Evolutionary conservation across 2,888 invertebrate species (phyloP), one percentile per base, ranked within the genome.

Genomic region (Scaptomyza flava): DNA sequence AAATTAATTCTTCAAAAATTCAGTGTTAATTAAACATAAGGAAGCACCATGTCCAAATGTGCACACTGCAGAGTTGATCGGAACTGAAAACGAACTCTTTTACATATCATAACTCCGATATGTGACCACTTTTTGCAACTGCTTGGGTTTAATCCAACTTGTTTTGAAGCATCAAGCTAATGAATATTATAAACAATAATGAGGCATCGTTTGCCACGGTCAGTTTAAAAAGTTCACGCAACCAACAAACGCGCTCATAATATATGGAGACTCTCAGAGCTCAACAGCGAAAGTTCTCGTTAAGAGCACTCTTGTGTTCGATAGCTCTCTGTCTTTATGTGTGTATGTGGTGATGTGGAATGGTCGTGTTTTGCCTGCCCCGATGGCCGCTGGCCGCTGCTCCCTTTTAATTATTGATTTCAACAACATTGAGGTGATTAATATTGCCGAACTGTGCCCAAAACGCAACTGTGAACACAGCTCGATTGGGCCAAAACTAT

Each of bases 351-450:
- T 17, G n/a, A n/a, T n/a, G n/a, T 27, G 47, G 23, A 23, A 2
- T 23, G 23, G n/a, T n/a, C n/a, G 0, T 48, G 33, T 48, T 3
- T 20, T 34, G 23, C 34, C 20, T 31, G 23, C 23, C 2, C 23
- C 27, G 50, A 14, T 57, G 43, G 38, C 54, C 41, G 54, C 30
- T 51, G 45, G 53, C 50, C 36, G 43, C 62, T 72, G 73, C 63
- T 70, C 56, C 9, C 2, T 41, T 81, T 84, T 79, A 84, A 86
- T 85, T 83, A 86, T 81, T 77, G 81, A 86, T 77, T 75, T 69
- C 66, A 77, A 65, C 65, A 70, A 66, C 65, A 70, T 61, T 71
- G 79, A 80, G 82, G 72, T 79, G 89, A 86, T 89, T 89, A 89
- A 86, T 81, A 85, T 79, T 88, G 82, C 66, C 47, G 58, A 56